These are phyloP conservation scores for Liolophura sinensis DNA, from an alignment of 1,140 invertebrate species.

Conservation along the genomic window DNA sequence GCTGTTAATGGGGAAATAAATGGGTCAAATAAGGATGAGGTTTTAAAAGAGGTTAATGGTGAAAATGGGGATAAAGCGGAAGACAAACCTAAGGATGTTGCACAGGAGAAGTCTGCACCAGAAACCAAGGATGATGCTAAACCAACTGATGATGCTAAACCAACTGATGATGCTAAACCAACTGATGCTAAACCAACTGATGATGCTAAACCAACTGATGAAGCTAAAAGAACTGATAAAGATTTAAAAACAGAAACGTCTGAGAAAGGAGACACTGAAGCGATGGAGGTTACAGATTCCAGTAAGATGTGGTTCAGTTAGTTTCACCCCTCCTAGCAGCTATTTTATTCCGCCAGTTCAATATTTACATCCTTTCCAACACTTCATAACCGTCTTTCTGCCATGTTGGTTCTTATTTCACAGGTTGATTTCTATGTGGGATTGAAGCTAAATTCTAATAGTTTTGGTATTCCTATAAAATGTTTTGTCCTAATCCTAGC, in stretches of 20 bases:
- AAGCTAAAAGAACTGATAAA: constrained; percentile 3
- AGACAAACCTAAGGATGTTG: constrained; percentile 22
- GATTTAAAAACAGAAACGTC: neutral
- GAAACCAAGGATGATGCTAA: constrained; percentile 32
- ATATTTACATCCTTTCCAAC: no score
- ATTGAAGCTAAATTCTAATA: no score
- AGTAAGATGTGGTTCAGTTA: no score
- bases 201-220: constrained; percentile 6
- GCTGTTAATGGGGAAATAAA: constrained; percentile 1
- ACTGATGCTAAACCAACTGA: constrained; percentile 8
- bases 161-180: constrained; percentile 20
- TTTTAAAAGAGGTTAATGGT: neutral
- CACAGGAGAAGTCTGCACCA: constrained; percentile 39
- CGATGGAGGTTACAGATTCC: neutral
- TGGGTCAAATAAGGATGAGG: constrained; percentile 6
- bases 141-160: constrained; percentile 26
- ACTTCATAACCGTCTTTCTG: no score
- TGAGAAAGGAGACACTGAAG: neutral
- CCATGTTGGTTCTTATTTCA: no score
- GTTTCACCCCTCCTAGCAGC: no score
- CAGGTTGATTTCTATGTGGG: no score
- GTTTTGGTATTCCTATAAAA: no score
- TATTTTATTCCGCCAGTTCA: no score
- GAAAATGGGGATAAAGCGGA: neutral
- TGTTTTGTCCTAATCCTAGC: no score